Conservation (phyloP, 2,797 vertebrate genomes). For the Parauchenoglanis ngamensis region DNA sequence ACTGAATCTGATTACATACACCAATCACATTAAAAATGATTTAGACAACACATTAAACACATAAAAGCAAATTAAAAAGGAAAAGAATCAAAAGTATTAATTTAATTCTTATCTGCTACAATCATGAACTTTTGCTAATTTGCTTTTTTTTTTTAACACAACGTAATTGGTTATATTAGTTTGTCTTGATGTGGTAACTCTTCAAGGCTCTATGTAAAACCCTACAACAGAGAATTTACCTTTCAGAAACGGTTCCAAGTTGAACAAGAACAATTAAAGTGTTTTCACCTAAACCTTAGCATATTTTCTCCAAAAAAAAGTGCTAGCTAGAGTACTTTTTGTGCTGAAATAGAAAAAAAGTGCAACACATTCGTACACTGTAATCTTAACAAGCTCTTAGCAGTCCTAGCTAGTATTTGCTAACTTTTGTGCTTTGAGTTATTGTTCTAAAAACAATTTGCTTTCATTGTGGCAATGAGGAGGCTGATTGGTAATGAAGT, state of each 20-base stretch:
- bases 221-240: too few species aligned
- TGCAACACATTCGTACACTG: too few species aligned
- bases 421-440: not conserved
- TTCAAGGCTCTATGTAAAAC: too few species aligned
- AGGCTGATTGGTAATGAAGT: not conserved
- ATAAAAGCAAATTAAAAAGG: not conserved
- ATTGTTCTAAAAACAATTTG: not conserved
- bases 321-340: not conserved
- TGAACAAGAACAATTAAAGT: not conserved
- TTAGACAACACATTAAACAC: not conserved
- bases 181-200: too few species aligned
- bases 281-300: not conserved
- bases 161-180: too few species aligned
- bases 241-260: too few species aligned
- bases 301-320: not conserved
- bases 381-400: not conserved
- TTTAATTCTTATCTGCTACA: not conserved
- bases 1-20: not conserved
- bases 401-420: not conserved
- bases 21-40: not conserved
- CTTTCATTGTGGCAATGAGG: not conserved
- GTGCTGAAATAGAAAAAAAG: not conserved
- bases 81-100: not conserved
- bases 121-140: too few species aligned
- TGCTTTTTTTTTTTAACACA: too few species aligned